Percentiles rank a stretch among this genome's conserved stretches.
Conservation (phyloP, 1,140 invertebrate species). For the Nebria ingens region DNA sequence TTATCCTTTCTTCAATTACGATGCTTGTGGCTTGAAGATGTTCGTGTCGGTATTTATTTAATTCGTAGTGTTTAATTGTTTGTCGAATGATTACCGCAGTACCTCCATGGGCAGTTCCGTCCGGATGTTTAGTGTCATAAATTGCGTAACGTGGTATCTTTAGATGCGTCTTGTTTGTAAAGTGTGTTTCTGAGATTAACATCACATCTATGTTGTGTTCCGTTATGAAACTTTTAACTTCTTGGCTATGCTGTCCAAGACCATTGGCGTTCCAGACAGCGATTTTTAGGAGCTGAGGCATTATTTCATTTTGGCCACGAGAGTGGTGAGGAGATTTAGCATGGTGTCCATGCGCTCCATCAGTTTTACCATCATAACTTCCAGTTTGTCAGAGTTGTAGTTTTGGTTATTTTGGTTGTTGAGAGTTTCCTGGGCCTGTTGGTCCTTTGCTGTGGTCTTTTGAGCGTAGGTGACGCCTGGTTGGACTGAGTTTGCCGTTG, state of each 20-base stretch:
- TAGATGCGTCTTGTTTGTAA: slow-evolving; percentile 18
- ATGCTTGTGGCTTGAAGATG: slow-evolving; percentile 19
- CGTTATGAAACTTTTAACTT: slow-evolving; percentile 20
- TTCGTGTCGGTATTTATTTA: slow-evolving; percentile 12
- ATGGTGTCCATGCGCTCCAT: slow-evolving; percentile 15
- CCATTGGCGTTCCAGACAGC: slow-evolving; percentile 23
- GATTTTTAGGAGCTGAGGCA: slow-evolving; percentile 11
- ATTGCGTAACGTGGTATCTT: slow-evolving; percentile 18
- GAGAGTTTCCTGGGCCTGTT: not conserved
- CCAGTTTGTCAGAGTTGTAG: slow-evolving; percentile 6
- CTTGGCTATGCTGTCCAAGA: slow-evolving; percentile 16
- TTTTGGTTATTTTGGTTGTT: not conserved
- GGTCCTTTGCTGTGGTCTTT: not conserved
- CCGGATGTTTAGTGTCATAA: slow-evolving; percentile 22
- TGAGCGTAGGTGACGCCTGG: not conserved
- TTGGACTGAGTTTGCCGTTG: not conserved
- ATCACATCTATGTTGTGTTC: slow-evolving; percentile 22
- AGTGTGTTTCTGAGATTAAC: slow-evolving; percentile 26
- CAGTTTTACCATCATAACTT: slow-evolving; percentile 13
- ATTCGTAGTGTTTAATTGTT: slow-evolving; percentile 18
- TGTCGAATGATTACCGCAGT: slow-evolving; percentile 21
- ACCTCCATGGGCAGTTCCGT: slow-evolving; percentile 22
- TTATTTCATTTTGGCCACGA: slow-evolving; percentile 8
- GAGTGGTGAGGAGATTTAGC: slow-evolving; percentile 11
- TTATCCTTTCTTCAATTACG: slow-evolving; percentile 13